These are phyloP conservation scores for Triplophysa rosa DNA, from an alignment of 2,113 vertebrate species.

Conservation along the genomic window DNA sequence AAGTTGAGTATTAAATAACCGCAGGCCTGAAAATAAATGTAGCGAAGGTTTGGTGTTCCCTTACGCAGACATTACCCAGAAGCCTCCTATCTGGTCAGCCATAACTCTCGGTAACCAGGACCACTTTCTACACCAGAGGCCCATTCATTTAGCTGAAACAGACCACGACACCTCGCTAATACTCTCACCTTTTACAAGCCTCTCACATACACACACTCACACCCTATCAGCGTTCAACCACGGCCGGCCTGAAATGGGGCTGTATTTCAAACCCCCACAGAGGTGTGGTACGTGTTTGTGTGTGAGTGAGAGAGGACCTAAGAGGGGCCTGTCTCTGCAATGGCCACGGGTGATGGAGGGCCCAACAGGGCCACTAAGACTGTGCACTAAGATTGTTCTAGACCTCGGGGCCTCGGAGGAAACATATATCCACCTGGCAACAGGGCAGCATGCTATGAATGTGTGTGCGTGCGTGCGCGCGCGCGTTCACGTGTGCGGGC, in stretches of 20 bases:
- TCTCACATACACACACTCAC: constrained; percentile 24
- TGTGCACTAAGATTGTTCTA: constrained; percentile 86
- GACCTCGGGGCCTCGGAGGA: constrained; percentile 83
- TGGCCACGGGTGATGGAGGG: constrained; percentile 87
- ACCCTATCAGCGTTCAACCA: constrained; percentile 47
- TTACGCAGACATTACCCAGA: constrained; percentile 35
- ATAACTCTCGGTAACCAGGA: constrained; percentile 38
- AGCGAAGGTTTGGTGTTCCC: not conserved
- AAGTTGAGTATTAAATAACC: constrained; percentile 31
- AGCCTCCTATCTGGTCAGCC: constrained; percentile 19
- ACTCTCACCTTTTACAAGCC: constrained; percentile 45
- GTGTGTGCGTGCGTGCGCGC: constrained; percentile 33
- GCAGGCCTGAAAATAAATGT: constrained; percentile 24
- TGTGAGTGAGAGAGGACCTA: constrained; percentile 35
- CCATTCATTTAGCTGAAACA: constrained; percentile 40
- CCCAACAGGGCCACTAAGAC: constrained; percentile 78
- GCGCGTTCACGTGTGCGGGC: constrained; percentile 74
- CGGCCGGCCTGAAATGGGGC: constrained; percentile 42
- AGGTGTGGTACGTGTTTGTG: constrained; percentile 33
- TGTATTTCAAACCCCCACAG: constrained; percentile 50
- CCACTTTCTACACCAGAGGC: constrained; percentile 16
- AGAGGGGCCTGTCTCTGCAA: constrained; percentile 87
- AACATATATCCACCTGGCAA: constrained; percentile 89
- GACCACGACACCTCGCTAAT: constrained; percentile 33
- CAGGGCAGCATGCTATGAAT: constrained; percentile 64